phyloP scores from a whole-genome alignment of 1,140 invertebrate genomes.

The Drosophila sp. region DNA sequence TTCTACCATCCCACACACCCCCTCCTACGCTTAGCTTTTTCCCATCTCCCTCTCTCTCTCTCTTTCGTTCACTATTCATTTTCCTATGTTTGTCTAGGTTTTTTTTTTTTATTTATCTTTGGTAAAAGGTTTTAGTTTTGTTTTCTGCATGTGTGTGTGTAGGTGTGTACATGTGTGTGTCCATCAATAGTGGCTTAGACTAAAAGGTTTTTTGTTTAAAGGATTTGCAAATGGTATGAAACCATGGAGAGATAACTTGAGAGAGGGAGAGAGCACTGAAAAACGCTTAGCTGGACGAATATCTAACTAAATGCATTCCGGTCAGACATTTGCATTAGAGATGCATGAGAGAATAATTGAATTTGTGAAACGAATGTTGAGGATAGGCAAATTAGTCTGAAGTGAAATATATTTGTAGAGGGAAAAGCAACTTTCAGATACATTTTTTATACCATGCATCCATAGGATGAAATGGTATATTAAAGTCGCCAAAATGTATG shows the following conservation, averaged over 20 bases:
- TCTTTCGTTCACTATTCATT: conserved; percentile 5
- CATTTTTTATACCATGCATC: too few relatives aligned
- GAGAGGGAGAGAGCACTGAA: neutral
- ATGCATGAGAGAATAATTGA: conserved; percentile 6
- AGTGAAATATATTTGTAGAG: neutral
- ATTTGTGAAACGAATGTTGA: neutral
- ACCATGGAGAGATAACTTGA: neutral
- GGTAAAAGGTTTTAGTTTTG: conserved; percentile 75
- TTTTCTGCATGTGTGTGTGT: conserved; percentile 28
- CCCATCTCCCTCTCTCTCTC: conserved; percentile 8
- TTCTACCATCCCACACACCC: neutral
- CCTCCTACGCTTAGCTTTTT: conserved; percentile 57
- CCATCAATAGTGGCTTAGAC: conserved; percentile 51
- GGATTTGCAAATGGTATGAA: conserved; percentile 9
- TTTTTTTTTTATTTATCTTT: conserved; percentile 72
- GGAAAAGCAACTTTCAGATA: neutral
- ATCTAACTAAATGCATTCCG: conserved; percentile 14
- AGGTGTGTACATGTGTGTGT: neutral
- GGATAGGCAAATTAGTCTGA: neutral
- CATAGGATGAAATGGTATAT: too few relatives aligned
- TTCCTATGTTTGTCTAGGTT: conserved; percentile 30
- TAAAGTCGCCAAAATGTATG: too few relatives aligned
- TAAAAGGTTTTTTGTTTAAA: conserved; percentile 43
- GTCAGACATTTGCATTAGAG: conserved; percentile 1
- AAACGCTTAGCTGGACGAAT: conserved; percentile 17